Conservation (phyloP, 2,113 vertebrate genomes). For the Rhynchomys soricoides region DNA sequence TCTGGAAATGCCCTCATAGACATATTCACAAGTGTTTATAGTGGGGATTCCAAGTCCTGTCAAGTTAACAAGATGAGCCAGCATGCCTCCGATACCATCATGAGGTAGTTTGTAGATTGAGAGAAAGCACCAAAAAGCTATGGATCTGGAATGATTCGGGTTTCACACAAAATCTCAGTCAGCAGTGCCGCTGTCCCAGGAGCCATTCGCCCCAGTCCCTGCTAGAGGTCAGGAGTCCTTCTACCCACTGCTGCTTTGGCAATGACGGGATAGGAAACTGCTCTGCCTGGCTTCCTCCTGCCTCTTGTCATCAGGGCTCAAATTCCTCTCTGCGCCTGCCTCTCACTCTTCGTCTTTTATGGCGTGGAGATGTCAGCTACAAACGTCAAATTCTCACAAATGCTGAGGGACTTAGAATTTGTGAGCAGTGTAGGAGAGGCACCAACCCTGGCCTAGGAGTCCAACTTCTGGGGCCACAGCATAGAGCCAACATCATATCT, state of each 20-base stretch:
- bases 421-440: background rate
- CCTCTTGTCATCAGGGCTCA: background rate
- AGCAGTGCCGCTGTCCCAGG: fast-evolving
- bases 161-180: background rate
- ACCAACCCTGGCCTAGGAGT: fast-evolving
- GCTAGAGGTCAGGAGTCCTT: fast-evolving
- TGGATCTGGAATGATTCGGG: fast-evolving
- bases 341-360: background rate
- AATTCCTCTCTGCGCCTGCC: fast-evolving
- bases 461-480: background rate
- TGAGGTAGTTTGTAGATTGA: background rate
- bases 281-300: fast-evolving
- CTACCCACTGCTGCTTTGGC: background rate
- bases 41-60: background rate
- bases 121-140: fast-evolving
- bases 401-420: background rate
- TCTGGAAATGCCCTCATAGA: background rate
- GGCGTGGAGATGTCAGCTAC: background rate
- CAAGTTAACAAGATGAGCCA: background rate
- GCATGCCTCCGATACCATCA: fast-evolving
- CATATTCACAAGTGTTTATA: background rate
- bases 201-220: fast-evolving
- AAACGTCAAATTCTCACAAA: background rate
- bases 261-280: fast-evolving
- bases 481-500: background rate